These are phyloP conservation scores for Myiozetetes cayanensis DNA, from an alignment of 2,113 vertebrate species.

Conservation along the genomic window DNA sequence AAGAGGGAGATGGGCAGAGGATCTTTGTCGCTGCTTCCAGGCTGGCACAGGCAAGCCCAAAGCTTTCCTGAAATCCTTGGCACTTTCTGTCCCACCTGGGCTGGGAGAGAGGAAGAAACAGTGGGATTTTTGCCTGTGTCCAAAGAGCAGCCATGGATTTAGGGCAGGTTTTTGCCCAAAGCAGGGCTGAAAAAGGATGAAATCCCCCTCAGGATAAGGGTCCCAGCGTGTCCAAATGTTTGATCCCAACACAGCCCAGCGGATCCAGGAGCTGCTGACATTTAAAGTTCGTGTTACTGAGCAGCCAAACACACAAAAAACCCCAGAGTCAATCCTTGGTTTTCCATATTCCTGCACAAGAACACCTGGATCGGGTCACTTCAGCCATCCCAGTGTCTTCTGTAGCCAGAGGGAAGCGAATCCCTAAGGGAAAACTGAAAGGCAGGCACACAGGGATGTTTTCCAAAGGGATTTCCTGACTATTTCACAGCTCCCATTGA, in stretches of 20 bases:
- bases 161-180: not conserved
- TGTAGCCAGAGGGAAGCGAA: not conserved
- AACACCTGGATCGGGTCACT: not conserved
- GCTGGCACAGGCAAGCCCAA: not conserved
- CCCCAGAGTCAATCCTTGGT: not conserved
- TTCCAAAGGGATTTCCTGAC: not conserved
- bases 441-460: not conserved
- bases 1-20: not conserved
- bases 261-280: not conserved
- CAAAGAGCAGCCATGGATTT: not conserved
- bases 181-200: not conserved
- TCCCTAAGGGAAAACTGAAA: not conserved
- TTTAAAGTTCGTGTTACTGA: not conserved
- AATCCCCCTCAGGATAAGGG: not conserved
- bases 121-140: not conserved
- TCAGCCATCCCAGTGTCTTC: not conserved
- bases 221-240: not conserved
- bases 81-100: not conserved
- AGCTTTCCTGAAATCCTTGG: not conserved
- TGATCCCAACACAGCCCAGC: rapidly evolving
- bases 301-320: not conserved
- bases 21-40: not conserved
- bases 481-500: not conserved
- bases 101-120: not conserved
- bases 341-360: not conserved